Evolutionary conservation across 2,113 vertebrate genomes (phyloP).

Genomic region (Crotalus viridis): DNA sequence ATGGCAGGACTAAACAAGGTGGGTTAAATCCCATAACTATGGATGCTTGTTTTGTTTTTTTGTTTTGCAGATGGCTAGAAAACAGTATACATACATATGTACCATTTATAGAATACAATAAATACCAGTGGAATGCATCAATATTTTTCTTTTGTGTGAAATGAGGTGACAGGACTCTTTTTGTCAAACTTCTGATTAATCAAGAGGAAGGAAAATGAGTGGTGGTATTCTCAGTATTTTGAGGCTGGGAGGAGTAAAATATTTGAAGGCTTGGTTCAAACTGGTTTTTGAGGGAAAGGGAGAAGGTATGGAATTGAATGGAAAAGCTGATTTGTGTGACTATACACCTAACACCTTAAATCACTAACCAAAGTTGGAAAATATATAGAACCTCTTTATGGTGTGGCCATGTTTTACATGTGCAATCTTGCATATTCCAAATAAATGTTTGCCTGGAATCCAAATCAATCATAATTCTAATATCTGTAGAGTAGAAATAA

Average conservation of each 20-base stretch:
- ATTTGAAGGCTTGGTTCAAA: not conserved
- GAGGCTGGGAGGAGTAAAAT: not conserved
- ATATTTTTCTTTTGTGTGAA: not conserved
- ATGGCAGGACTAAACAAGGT: not conserved
- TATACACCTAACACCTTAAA: not conserved
- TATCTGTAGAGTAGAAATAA: too few relatives aligned
- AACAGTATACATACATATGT: too few relatives aligned
- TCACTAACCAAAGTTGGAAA: too few relatives aligned
- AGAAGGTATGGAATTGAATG: not conserved
- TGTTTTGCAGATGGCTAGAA: too few relatives aligned
- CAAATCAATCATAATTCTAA: too few relatives aligned
- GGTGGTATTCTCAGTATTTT: not conserved
- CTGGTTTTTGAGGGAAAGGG: not conserved
- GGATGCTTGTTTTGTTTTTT: not conserved
- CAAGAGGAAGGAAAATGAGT: not conserved
- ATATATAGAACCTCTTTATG: too few relatives aligned
- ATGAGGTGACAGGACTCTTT: not conserved
- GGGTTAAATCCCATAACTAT: not conserved
- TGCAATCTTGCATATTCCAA: too few relatives aligned
- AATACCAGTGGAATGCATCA: not conserved
- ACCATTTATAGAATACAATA: not conserved
- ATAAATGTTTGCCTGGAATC: too few relatives aligned
- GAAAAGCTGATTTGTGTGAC: not conserved
- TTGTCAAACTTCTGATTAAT: not conserved
- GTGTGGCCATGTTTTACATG: too few relatives aligned